phyloP scores from a whole-genome alignment of 2,113 vertebrate species.

The human region DNA sequence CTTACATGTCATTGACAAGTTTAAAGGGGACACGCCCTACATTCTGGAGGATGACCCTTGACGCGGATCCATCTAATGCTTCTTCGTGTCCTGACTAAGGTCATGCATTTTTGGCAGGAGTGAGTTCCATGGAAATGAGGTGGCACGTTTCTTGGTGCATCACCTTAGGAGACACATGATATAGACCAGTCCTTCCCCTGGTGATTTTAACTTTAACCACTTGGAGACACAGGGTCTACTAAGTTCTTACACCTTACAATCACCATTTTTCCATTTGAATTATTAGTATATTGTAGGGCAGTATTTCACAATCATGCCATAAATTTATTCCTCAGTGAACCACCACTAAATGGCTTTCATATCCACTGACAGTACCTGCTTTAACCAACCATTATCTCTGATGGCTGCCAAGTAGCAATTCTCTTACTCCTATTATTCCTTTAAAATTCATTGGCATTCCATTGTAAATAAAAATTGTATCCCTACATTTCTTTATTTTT shows the following conservation, averaged over 20 bases:
- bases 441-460: neutral
- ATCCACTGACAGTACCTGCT: neutral
- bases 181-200: neutral
- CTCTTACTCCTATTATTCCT: neutral
- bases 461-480: neutral
- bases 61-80: neutral
- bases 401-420: neutral
- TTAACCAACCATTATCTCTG: neutral
- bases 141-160: accelerated
- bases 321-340: neutral
- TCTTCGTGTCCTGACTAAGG: neutral
- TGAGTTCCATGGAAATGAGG: neutral
- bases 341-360: neutral
- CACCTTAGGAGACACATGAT: neutral
- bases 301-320: neutral
- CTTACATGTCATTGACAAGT: neutral
- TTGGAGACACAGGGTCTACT: neutral
- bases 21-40: neutral
- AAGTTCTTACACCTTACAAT: neutral
- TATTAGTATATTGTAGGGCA: neutral
- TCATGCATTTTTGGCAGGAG: neutral
- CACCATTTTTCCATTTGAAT: neutral
- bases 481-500: neutral
- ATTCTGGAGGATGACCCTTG: neutral
- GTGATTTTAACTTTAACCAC: neutral